Base-by-base conservation (phyloP, 2,797 vertebrate genomes). In the Cyprinella venusta region DNA sequence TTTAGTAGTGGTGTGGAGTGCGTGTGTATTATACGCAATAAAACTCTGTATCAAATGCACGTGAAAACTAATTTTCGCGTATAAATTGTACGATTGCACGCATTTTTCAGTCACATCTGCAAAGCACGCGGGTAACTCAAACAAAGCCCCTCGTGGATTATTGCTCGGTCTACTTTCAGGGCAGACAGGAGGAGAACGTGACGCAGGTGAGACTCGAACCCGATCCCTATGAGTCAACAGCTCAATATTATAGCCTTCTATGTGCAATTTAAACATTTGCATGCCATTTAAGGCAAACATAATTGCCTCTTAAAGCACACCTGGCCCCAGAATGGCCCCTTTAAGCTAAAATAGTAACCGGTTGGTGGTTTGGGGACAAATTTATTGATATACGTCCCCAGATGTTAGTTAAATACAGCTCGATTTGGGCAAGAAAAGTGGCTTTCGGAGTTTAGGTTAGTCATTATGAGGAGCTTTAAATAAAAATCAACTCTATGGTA, bases 351-450 rank as follows among this genome's bases (percentile, higher is more conserved):
- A 6, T 26, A 33, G 24, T 16, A 33, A 8, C 19, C 24, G 13
- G 71, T 38, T 16, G 8, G 12, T 16, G 72, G 50, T 75, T 56
- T 40, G n/a, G 36, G 33, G 4, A 61, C 36, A 61, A 6, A 76
- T 42, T 61, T 42, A 76, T 26, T 76, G 68, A 86, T 86, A 80
- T 36, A 18, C 10, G 2, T 54, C 77, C 72, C 75, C 50, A 65
- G 18, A 68, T 59, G 52, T 64, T 26, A 40, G 8, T n/a, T 76
- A 61, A 76, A 42, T 42, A 26, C 24, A 9, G n/a, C 74, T 76
- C 0, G 15, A 24, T 61, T 61, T 40, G 74, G 65, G 71, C 71
- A 3, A n/a, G 19, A 38, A 75, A 74, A 36, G 10, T n/a, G 10
- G 8, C 36, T 26, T 71, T 48, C 5, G 26, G 3, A 52, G 16